These are phyloP conservation scores for Corvus cornix DNA, from an alignment of 2,113 vertebrate genomes.

Conservation along the genomic window DNA sequence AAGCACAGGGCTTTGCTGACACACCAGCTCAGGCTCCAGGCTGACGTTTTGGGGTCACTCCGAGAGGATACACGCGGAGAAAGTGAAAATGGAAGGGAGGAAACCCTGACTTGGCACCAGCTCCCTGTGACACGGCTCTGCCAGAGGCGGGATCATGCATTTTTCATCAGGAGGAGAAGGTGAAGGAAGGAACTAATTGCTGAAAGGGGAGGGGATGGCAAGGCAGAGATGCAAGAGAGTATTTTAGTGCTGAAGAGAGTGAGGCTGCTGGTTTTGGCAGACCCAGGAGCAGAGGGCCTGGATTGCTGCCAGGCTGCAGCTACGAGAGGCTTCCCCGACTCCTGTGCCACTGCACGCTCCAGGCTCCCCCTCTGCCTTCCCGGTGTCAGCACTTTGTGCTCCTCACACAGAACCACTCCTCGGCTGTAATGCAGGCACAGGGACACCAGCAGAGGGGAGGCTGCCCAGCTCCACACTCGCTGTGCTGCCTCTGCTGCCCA, in stretches of 20 bases:
- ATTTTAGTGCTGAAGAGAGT: not conserved
- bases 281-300: not conserved
- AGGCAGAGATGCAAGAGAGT: conserved; percentile 1
- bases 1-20: not conserved
- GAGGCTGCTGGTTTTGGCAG: not conserved
- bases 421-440: not conserved
- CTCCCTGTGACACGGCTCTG: not conserved
- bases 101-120: not conserved
- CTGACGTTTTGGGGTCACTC: not conserved
- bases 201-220: not conserved
- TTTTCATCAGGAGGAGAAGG: not conserved
- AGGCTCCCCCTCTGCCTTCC: not conserved
- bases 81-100: not conserved
- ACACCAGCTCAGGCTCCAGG: not conserved
- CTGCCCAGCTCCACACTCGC: not conserved
- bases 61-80: not conserved
- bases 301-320: not conserved
- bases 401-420: not conserved
- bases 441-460: not conserved
- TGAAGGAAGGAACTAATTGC: not conserved
- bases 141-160: not conserved
- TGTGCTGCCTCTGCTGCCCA: not conserved
- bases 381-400: accelerated
- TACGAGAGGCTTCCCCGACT: not conserved
- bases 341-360: not conserved